Percentiles rank a stretch among this genome's conserved stretches.
phyloP scores from a whole-genome alignment of 2,888 invertebrate genomes.

The Temnothorax ravouxi region DNA sequence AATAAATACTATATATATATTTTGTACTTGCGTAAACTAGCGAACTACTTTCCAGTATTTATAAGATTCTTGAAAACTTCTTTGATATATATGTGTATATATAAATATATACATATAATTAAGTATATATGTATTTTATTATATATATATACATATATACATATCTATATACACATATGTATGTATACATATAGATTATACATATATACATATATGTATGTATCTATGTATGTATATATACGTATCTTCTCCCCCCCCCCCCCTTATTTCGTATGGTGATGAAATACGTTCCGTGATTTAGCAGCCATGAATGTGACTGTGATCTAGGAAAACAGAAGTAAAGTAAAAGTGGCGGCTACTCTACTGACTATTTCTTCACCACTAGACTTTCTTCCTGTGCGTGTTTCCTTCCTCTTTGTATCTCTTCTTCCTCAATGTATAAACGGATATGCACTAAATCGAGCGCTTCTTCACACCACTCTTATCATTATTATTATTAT shows the following conservation, averaged over 20 bases:
- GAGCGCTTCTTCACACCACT: constrained; percentile 56
- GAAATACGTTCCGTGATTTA: constrained; percentile 80
- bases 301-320: constrained; percentile 83
- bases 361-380: constrained; percentile 80
- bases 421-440: constrained; percentile 68
- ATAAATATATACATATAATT: background rate
- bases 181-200: background rate
- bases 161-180: background rate
- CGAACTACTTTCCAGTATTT: constrained; percentile 82
- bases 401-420: constrained; percentile 56
- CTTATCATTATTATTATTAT: constrained; percentile 52
- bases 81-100: constrained; percentile 60
- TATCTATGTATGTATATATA: background rate
- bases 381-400: constrained; percentile 66
- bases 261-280: constrained; percentile 73
- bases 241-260: constrained; percentile 62
- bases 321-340: constrained; percentile 83
- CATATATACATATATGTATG: background rate
- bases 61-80: constrained; percentile 78
- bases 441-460: constrained; percentile 65
- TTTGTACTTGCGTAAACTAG: constrained; percentile 82
- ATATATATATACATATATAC: too few species aligned
- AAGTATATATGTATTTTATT: too few species aligned
- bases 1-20: constrained; percentile 77
- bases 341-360: constrained; percentile 81